Percentiles rank a stretch among this genome's conserved stretches.
phyloP scores from a whole-genome alignment of 2,113 vertebrate genomes.

The Amphiprion percula region DNA sequence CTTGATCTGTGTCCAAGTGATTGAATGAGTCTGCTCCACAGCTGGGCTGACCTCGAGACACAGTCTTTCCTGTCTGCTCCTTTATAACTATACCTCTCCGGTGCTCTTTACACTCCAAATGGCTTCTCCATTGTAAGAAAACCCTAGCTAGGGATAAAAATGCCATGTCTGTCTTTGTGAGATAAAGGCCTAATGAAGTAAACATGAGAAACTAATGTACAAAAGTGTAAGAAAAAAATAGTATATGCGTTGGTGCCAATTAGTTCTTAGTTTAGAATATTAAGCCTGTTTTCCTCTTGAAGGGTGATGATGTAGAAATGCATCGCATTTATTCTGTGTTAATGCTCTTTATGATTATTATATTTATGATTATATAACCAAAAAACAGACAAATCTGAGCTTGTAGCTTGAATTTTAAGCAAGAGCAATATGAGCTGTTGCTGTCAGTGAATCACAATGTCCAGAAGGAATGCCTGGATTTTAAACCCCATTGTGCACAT shows the following conservation, averaged over 20 bases:
- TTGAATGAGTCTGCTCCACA: conserved; percentile 51
- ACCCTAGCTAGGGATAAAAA: conserved; percentile 37
- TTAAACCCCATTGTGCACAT: conserved; percentile 74
- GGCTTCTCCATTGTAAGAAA: conserved; percentile 50
- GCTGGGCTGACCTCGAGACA: conserved; percentile 65
- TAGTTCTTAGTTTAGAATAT: conserved; percentile 48
- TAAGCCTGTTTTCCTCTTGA: conserved; percentile 44
- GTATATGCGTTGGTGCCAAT: conserved; percentile 35
- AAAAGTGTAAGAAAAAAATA: conserved; percentile 20
- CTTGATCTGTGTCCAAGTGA: conserved; percentile 66
- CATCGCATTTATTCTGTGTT: conserved; percentile 44
- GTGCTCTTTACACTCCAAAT: conserved; percentile 39
- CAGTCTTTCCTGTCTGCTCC: conserved; percentile 2
- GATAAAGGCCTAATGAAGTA: conserved; percentile 68
- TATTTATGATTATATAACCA: conserved; percentile 58
- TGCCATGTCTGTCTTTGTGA: conserved; percentile 45
- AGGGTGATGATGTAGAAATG: conserved; percentile 32
- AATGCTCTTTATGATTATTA: conserved; percentile 61
- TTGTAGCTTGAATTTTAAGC: conserved; percentile 53
- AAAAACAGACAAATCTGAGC: conserved; percentile 58
- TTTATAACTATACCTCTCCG: conserved; percentile 17
- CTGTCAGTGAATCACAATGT: conserved; percentile 66
- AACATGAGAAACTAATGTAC: conserved; percentile 35
- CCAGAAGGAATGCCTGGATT: conserved; percentile 67
- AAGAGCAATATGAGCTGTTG: conserved; percentile 44